Conservation (phyloP, 2,113 vertebrate species). For the Alligator mississippiensis region DNA sequence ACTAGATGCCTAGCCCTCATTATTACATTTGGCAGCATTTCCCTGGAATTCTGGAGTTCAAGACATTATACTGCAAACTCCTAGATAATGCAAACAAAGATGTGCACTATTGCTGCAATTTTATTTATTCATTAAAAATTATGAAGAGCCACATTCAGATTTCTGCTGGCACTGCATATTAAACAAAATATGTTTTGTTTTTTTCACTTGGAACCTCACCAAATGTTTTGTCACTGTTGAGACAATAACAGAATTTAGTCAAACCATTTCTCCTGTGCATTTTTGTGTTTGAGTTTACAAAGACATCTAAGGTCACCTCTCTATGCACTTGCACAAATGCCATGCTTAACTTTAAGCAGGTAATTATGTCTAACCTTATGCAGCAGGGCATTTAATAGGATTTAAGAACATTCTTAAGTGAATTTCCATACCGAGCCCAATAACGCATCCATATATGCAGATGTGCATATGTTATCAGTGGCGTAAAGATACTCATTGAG, state of each 20-base stretch:
- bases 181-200: slow-evolving; percentile 46
- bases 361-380: slow-evolving; percentile 63
- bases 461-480: neutral
- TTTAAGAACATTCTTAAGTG: neutral
- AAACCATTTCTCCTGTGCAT: slow-evolving; percentile 35
- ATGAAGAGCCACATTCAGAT: slow-evolving; percentile 22
- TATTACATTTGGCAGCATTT: neutral
- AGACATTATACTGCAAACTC: neutral
- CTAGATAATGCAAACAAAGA: neutral
- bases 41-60: accelerated
- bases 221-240: slow-evolving; percentile 48
- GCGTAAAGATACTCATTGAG: neutral
- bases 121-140: slow-evolving; percentile 49
- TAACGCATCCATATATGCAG: neutral
- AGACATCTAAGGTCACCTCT: slow-evolving; percentile 38
- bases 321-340: slow-evolving; percentile 51
- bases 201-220: slow-evolving; percentile 47
- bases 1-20: neutral
- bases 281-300: slow-evolving; percentile 55
- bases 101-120: neutral
- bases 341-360: slow-evolving; percentile 53
- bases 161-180: slow-evolving; percentile 54
- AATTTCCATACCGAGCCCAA: slow-evolving; percentile 21
- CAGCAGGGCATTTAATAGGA: slow-evolving; percentile 47
- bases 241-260: slow-evolving; percentile 29